A percentile compares a stretch with the other conserved stretches of the same genome.
These are phyloP conservation scores for Electrophaes corylata DNA, from an alignment of 2,888 invertebrate species.

Conservation along the genomic window DNA sequence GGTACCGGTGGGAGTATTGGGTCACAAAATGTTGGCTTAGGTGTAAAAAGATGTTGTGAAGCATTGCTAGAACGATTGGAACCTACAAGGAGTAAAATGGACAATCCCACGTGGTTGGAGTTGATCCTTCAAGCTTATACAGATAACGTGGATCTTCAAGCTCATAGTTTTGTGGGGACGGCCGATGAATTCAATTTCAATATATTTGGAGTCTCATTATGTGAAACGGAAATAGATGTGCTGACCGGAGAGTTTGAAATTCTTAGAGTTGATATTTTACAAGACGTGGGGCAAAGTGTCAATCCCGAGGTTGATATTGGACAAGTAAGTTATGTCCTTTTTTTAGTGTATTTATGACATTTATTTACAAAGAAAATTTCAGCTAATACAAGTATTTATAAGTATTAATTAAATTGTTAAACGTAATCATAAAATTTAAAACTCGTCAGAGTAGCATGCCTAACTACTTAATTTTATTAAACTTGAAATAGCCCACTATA, in stretches of 20 bases:
- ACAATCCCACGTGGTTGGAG: slow-evolving; percentile 75
- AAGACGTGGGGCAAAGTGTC: slow-evolving; percentile 86
- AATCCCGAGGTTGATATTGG: slow-evolving; percentile 87
- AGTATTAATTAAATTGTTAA: too few relatives aligned
- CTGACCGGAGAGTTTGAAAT: slow-evolving; percentile 87
- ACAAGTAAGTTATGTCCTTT: slow-evolving; percentile 85
- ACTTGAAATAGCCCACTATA: too few relatives aligned
- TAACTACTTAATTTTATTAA: too few relatives aligned
- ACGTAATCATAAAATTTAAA: too few relatives aligned
- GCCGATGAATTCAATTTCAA: slow-evolving; percentile 47
- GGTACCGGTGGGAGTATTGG: slow-evolving; percentile 87
- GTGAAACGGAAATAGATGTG: slow-evolving; percentile 88
- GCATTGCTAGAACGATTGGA: slow-evolving; percentile 69
- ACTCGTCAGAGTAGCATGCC: too few relatives aligned
- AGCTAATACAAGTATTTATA: too few relatives aligned
- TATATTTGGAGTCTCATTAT: slow-evolving; percentile 82
- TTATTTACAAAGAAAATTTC: too few relatives aligned
- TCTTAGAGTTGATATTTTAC: slow-evolving; percentile 85
- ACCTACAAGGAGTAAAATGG: slow-evolving; percentile 63
- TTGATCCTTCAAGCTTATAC: slow-evolving; percentile 73
- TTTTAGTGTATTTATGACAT: too few relatives aligned
- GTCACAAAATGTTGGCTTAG: slow-evolving; percentile 86
- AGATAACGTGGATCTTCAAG: slow-evolving; percentile 57
- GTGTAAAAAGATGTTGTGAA: slow-evolving; percentile 77
- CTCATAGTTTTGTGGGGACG: slow-evolving; percentile 45